Base-by-base conservation (phyloP, 2,797 vertebrate genomes). In the Gobionotothen gibberifrons region DNA sequence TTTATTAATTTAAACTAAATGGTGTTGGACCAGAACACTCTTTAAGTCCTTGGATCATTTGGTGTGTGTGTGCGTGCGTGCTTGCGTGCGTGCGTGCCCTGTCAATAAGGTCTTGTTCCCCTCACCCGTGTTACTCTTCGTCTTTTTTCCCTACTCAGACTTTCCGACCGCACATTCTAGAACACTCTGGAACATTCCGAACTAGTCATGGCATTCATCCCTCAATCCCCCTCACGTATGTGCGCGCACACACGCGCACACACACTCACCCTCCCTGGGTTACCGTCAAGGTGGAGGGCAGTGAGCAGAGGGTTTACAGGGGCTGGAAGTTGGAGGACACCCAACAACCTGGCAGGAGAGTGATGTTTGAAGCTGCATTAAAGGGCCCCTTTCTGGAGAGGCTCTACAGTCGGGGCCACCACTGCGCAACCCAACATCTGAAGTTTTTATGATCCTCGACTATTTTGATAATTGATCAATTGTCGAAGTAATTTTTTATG, bases 101-200 rank as follows among this genome's bases (percentile, higher is more conserved):
- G 95, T 96, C 96, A 96, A 91, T 94, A 94, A 95, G 93, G 94
- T 96, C 95, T 95, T 95, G 93, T 96, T 96, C 95, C 93, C 94
- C 93, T 93, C 92, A 95, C 92, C 93, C 93, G 83, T 90, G 89
- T 86, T 82, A 82, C 86, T 89, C 67, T 49, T 84, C 70, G 55
- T 81, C 69, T 85, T 89, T 87, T 88, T 89, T 90, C 79, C 85
- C 91, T 87, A 92, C 96, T 97, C 95, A 97, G 80, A 96, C 90
- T 96, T 98, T 97, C 97, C 96, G 91, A 93, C 94, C 79, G 55
- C 93, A 93, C 93, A 85, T 90, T 93, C 85, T 89, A 85, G 73
- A 91, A 87, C 79, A 84, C 82, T 88, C 74, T 95, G 96, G 96
- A 97, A 98, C 95, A 96, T 96, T 97, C 83, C 92, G 87, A 95